Evolutionary conservation across 2,888 invertebrate genomes (phyloP).

Genomic region (Euplagia quadripunctaria): DNA sequence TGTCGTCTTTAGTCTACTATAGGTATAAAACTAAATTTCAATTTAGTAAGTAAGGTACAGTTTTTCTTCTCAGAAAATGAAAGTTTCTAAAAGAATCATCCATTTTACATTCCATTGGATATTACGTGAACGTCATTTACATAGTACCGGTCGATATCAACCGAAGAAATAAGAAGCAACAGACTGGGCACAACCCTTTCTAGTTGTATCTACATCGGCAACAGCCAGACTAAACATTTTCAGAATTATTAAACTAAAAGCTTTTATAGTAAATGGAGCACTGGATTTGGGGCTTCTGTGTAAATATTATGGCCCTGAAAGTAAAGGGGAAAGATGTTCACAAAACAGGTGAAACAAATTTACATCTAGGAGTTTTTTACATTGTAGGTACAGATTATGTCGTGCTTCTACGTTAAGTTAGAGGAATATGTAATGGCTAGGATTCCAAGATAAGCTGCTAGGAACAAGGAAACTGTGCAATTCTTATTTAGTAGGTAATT

Average conservation of each 20-base stretch:
- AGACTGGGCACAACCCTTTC: constrained; percentile 30
- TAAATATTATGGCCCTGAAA: too few relatives aligned
- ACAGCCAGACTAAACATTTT: not conserved
- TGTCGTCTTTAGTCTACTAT: not conserved
- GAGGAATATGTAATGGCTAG: too few relatives aligned
- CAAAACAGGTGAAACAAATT: too few relatives aligned
- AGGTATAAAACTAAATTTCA: not conserved
- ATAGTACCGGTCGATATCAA: constrained; percentile 42
- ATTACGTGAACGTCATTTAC: constrained; percentile 39
- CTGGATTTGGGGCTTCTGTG: not conserved
- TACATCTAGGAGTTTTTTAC: too few relatives aligned
- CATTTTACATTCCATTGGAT: constrained; percentile 39
- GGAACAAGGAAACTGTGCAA: too few relatives aligned
- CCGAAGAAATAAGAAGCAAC: constrained; percentile 17
- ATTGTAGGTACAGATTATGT: too few relatives aligned
- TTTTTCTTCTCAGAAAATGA: not conserved
- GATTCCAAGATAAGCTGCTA: too few relatives aligned
- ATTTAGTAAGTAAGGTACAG: not conserved
- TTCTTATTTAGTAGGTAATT: too few relatives aligned
- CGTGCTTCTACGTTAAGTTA: too few relatives aligned
- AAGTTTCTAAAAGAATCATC: constrained; percentile 5
- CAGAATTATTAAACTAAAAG: not conserved
- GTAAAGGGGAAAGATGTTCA: too few relatives aligned
- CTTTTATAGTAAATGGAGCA: constrained; percentile 1
- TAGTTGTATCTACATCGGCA: not conserved